Evolutionary conservation across 2,797 vertebrate species (phyloP).

Genomic region (Ambastaia sidthimunki): DNA sequence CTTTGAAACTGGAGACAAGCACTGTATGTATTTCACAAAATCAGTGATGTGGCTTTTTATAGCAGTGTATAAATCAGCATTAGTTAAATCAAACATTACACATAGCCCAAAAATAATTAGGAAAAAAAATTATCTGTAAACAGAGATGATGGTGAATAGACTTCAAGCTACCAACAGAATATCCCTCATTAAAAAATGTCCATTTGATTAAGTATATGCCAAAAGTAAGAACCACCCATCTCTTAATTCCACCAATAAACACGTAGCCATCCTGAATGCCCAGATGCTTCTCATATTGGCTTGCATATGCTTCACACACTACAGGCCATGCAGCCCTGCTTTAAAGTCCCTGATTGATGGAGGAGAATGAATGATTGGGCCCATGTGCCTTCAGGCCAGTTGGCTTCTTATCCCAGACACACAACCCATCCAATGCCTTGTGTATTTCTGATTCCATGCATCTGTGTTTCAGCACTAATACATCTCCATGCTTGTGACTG

Average conservation of each 20-base stretch:
- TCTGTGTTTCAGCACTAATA: background rate
- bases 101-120: no score
- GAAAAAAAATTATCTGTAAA: no score
- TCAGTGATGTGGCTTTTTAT: no score
- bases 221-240: background rate
- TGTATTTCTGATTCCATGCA: background rate
- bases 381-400: background rate
- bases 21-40: no score
- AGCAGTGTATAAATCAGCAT: no score
- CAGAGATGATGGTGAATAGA: no score
- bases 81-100: no score
- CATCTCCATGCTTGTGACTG: background rate
- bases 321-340: background rate
- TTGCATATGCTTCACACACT: background rate
- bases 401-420: background rate
- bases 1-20: no score
- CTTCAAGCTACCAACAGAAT: no score
- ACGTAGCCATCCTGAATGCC: background rate
- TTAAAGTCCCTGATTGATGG: constrained; percentile 5
- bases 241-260: constrained; percentile 1
- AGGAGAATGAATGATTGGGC: background rate
- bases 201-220: no score
- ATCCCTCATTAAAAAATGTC: no score
- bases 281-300: background rate
- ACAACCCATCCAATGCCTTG: background rate